Evolutionary conservation across 1,140 invertebrate species (phyloP).

Genomic region (Lordiphosa clarofinis): DNA sequence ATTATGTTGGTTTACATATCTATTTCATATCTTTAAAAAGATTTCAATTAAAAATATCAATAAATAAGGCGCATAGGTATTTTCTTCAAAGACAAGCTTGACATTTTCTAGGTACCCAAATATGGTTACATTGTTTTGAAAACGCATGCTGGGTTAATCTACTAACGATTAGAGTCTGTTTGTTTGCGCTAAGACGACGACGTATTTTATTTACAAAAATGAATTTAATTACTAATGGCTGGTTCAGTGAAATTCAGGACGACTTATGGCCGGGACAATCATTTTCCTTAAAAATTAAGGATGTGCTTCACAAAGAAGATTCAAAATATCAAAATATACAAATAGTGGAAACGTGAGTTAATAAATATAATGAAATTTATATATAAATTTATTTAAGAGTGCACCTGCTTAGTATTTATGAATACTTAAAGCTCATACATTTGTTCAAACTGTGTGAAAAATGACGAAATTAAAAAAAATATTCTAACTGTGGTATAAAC

Average conservation of each 20-base stretch:
- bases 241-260: slow-evolving; percentile 93
- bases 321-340: slow-evolving; percentile 95
- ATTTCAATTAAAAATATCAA: too few relatives aligned
- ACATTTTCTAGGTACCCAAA: slow-evolving; percentile 15
- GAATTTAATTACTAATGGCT: slow-evolving; percentile 86
- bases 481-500: too few relatives aligned
- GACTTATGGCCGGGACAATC: slow-evolving; percentile 95
- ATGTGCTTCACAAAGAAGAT: slow-evolving; percentile 90
- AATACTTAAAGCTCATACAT: too few relatives aligned
- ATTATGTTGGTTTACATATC: too few relatives aligned
- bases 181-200: slow-evolving; percentile 1
- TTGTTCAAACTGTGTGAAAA: too few relatives aligned
- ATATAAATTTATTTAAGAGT: slow-evolving; percentile 2
- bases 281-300: slow-evolving; percentile 93
- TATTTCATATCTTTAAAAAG: too few relatives aligned
- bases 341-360: slow-evolving; percentile 92
- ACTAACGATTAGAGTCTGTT: background rate
- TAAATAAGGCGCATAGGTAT: too few relatives aligned
- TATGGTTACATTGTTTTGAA: slow-evolving; percentile 24
- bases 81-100: slow-evolving; percentile 3
- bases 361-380: slow-evolving; percentile 7
- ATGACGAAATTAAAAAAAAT: too few relatives aligned
- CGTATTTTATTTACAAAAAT: slow-evolving; percentile 51
- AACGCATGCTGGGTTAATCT: slow-evolving; percentile 18
- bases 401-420: too few relatives aligned